A percentile compares a stretch with the other conserved stretches of the same genome.
Evolutionary conservation across 1,140 invertebrate genomes (phyloP).

Genomic region (Tenebrio molitor): DNA sequence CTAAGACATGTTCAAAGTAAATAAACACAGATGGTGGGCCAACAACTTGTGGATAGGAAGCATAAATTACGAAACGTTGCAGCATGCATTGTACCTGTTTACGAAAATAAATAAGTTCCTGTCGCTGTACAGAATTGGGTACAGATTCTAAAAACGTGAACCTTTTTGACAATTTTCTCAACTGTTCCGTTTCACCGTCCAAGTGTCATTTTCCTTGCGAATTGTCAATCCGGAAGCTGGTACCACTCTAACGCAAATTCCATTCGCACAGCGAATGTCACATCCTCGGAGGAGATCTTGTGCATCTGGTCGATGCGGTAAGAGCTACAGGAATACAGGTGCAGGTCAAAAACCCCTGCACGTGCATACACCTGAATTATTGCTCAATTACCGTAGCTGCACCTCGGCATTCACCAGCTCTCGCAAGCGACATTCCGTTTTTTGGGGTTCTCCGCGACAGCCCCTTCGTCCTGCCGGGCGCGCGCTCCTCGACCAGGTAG

Average conservation of each 20-base stretch:
- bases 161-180: background rate
- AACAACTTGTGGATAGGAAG: too few species aligned
- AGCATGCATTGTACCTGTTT: too few species aligned
- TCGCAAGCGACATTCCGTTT: conserved; percentile 3
- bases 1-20: too few species aligned
- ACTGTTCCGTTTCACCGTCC: background rate
- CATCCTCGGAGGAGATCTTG: conserved; percentile 17
- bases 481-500: background rate
- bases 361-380: conserved; percentile 51
- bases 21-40: too few species aligned
- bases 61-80: too few species aligned
- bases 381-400: conserved; percentile 48
- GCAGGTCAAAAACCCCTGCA: conserved; percentile 51
- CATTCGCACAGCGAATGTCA: conserved; percentile 9
- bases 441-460: background rate
- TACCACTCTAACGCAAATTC: background rate
- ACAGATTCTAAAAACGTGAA: too few species aligned
- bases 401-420: conserved; percentile 26
- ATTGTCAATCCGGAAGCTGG: background rate
- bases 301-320: conserved; percentile 36
- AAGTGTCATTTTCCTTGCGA: too few species aligned
- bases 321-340: conserved; percentile 42
- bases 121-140: too few species aligned
- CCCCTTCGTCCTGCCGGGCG: too few species aligned
- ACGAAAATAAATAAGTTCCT: too few species aligned